Evolutionary conservation across 2,113 vertebrate species (phyloP).

Genomic region (Panthera uncia): DNA sequence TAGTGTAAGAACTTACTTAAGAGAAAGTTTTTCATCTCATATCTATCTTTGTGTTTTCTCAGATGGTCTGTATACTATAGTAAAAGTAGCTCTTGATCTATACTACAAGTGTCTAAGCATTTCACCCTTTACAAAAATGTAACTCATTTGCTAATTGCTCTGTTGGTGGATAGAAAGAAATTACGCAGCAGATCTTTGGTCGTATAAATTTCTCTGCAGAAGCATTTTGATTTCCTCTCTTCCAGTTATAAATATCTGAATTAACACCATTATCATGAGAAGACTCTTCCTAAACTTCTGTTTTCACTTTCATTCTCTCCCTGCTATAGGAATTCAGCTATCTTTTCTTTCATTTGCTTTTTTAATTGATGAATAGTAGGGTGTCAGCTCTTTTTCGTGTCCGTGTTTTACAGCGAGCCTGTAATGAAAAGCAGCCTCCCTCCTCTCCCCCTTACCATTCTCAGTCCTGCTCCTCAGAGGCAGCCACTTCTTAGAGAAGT

Average conservation of each 20-base stretch:
- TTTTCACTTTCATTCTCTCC: neutral
- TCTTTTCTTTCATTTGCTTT: neutral
- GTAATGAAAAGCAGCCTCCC: neutral
- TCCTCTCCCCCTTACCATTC: neutral
- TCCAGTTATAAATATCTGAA: neutral
- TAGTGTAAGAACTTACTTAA: neutral
- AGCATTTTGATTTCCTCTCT: conserved; percentile 7
- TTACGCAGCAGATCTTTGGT: neutral
- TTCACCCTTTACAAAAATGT: neutral
- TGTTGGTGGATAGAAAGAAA: conserved; percentile 3
- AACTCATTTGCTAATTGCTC: neutral
- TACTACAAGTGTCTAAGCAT: neutral
- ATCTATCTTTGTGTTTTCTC: neutral
- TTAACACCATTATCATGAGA: neutral
- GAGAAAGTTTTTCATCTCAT: neutral
- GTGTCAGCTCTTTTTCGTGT: neutral
- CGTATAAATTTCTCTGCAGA: neutral
- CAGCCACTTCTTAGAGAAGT: neutral
- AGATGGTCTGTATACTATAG: neutral
- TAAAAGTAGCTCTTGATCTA: neutral
- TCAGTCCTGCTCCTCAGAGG: neutral
- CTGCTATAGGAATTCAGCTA: neutral
- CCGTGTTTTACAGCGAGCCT: neutral
- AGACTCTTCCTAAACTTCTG: neutral
- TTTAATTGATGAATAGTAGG: neutral